These are phyloP conservation scores for Trichomycterus rosablanca DNA, from an alignment of 2,113 vertebrate genomes.

Conservation along the genomic window DNA sequence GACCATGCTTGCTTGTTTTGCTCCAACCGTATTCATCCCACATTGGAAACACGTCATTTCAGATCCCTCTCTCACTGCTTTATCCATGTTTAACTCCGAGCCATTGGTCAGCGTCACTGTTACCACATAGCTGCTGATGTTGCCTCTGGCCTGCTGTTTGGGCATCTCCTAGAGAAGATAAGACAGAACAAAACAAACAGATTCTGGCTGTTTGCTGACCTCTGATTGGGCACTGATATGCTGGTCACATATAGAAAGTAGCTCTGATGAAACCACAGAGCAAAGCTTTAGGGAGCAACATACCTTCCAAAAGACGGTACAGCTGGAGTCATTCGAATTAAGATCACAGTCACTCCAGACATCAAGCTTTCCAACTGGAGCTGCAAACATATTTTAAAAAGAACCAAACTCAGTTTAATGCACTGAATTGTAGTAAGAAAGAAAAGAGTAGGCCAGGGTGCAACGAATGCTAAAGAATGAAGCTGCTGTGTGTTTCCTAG, in stretches of 20 bases:
- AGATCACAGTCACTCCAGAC: constrained; percentile 62
- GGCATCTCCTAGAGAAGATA: constrained; percentile 52
- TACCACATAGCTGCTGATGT: constrained; percentile 53
- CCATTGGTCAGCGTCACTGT: constrained; percentile 26
- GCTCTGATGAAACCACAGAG: background rate
- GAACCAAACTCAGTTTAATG: no score
- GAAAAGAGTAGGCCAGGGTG: no score
- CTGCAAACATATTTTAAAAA: no score
- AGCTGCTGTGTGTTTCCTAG: no score
- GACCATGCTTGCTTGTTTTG: background rate
- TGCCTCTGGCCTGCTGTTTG: constrained; percentile 47
- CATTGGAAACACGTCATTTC: background rate
- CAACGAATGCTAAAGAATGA: no score
- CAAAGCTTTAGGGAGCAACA: background rate
- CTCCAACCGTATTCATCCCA: background rate
- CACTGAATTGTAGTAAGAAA: no score
- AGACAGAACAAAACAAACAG: background rate
- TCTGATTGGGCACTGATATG: background rate
- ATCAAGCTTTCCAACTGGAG: constrained; percentile 58
- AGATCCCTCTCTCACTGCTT: background rate
- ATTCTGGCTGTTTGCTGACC: background rate
- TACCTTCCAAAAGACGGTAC: constrained; percentile 68
- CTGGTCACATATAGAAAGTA: background rate
- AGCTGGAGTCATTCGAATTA: constrained; percentile 31
- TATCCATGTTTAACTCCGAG: constrained; percentile 32